phyloP scores from a whole-genome alignment of 2,888 invertebrate species.

The Amiota mariae region DNA sequence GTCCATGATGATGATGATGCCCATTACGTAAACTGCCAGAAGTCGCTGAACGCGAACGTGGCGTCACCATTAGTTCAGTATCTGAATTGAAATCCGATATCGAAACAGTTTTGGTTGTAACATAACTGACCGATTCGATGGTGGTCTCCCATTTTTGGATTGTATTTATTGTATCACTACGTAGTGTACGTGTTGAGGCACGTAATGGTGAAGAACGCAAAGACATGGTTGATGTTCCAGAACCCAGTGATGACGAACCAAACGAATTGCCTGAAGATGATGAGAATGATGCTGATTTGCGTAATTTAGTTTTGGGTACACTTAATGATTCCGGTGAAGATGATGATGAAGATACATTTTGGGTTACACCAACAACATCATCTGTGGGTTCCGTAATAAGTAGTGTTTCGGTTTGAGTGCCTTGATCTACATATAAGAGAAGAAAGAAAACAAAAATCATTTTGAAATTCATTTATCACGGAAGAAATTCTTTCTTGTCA shows the following conservation, averaged over 20 bases:
- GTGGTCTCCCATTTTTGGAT: slow-evolving; percentile 74
- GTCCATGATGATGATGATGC: background rate
- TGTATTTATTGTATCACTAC: slow-evolving; percentile 71
- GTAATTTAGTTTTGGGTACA: slow-evolving; percentile 50
- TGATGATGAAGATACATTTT: slow-evolving; percentile 9
- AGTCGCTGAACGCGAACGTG: slow-evolving; percentile 40
- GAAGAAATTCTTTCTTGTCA: background rate
- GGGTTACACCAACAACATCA: slow-evolving; percentile 30
- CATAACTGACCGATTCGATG: slow-evolving; percentile 72
- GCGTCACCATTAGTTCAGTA: slow-evolving; percentile 43
- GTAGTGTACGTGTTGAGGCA: slow-evolving; percentile 57
- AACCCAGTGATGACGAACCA: slow-evolving; percentile 60
- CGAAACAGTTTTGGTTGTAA: slow-evolving; percentile 70
- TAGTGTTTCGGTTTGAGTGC: slow-evolving; percentile 65
- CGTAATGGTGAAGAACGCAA: slow-evolving; percentile 59
- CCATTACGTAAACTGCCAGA: slow-evolving; percentile 1
- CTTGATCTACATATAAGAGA: slow-evolving; percentile 56
- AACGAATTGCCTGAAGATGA: slow-evolving; percentile 56
- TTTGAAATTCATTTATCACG: background rate
- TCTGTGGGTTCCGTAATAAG: slow-evolving; percentile 62
- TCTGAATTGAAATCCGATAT: slow-evolving; percentile 59
- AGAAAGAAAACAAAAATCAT: background rate
- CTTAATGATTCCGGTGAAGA: slow-evolving; percentile 31
- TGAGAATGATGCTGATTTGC: slow-evolving; percentile 67
- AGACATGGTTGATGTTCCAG: slow-evolving; percentile 64